phyloP scores from a whole-genome alignment of 1,140 invertebrate genomes.

The Venustaconcha ellipsiformis region DNA sequence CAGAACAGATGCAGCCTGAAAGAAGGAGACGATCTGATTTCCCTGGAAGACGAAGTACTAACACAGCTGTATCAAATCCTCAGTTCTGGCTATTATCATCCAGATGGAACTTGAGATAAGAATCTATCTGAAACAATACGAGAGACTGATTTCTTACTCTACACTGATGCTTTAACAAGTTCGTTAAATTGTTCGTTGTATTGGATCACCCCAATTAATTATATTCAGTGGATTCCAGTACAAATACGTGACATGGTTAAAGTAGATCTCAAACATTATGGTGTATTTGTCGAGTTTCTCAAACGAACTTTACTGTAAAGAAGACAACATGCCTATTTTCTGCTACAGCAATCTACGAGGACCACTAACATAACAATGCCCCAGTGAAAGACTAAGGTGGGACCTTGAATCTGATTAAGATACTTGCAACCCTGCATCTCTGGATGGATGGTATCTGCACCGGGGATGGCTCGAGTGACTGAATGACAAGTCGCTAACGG shows the following conservation, averaged over 20 bases:
- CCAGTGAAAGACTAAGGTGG: slow-evolving; percentile 45
- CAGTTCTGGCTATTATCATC: slow-evolving; percentile 23
- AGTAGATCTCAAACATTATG: slow-evolving; percentile 6
- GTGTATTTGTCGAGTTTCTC: background rate
- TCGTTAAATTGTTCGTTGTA: slow-evolving; percentile 21
- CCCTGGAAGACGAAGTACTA: slow-evolving; percentile 10
- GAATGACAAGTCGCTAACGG: background rate
- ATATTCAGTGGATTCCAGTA: slow-evolving; percentile 41
- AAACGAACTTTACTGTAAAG: slow-evolving; percentile 27
- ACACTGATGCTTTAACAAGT: slow-evolving; percentile 8
- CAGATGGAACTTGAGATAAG: slow-evolving; percentile 16
- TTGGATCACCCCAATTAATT: slow-evolving; percentile 31
- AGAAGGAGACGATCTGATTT: background rate
- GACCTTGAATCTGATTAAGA: slow-evolving; percentile 38
- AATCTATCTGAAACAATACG: slow-evolving; percentile 11
- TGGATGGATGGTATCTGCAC: slow-evolving; percentile 27
- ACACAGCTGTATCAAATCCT: background rate
- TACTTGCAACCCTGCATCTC: slow-evolving; percentile 6
- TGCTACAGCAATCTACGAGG: slow-evolving; percentile 45
- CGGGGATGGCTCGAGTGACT: slow-evolving; percentile 17
- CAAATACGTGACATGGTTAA: slow-evolving; percentile 31
- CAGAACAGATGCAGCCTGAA: background rate
- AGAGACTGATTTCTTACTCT: slow-evolving; percentile 15
- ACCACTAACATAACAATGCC: slow-evolving; percentile 41
- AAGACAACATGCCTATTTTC: slow-evolving; percentile 25